phyloP scores from a whole-genome alignment of 2,797 vertebrate species.

The Danio albolineatus region DNA sequence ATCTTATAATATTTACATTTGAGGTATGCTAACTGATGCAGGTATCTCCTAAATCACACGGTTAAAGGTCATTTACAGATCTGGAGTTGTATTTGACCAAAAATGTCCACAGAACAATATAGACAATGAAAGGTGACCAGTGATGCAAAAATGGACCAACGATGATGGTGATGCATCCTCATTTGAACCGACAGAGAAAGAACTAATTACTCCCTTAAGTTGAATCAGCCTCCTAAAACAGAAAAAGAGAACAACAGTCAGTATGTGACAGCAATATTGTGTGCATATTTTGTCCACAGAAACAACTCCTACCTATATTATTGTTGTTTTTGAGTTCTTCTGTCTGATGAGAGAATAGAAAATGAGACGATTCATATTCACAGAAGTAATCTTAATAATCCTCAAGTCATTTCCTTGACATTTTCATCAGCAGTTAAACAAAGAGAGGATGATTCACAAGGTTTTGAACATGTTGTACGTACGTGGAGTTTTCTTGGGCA shows the following conservation, averaged over 20 bases:
- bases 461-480: constrained; percentile 68
- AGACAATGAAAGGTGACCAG: constrained; percentile 39
- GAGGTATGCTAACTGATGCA: constrained; percentile 68
- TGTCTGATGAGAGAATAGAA: constrained; percentile 65
- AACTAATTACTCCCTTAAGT: background rate
- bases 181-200: constrained; percentile 20
- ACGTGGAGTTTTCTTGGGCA: constrained; percentile 75
- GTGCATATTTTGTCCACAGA: background rate
- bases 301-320: constrained; percentile 66
- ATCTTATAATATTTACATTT: constrained; percentile 69
- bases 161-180: constrained; percentile 19
- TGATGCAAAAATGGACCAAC: constrained; percentile 17
- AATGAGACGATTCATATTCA: background rate
- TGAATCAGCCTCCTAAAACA: constrained; percentile 25
- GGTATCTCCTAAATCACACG: constrained; percentile 57
- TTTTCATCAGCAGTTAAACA: background rate
- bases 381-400: too few relatives aligned
- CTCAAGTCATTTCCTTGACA: too few relatives aligned
- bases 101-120: constrained; percentile 19
- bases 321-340: constrained; percentile 77
- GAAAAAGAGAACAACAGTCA: background rate
- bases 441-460: background rate
- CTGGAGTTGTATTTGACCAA: constrained; percentile 28
- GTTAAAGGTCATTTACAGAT: constrained; percentile 41
- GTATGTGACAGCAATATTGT: background rate